These are phyloP conservation scores for Polyploca ridens DNA, from an alignment of 2,888 invertebrate species.

Conservation along the genomic window DNA sequence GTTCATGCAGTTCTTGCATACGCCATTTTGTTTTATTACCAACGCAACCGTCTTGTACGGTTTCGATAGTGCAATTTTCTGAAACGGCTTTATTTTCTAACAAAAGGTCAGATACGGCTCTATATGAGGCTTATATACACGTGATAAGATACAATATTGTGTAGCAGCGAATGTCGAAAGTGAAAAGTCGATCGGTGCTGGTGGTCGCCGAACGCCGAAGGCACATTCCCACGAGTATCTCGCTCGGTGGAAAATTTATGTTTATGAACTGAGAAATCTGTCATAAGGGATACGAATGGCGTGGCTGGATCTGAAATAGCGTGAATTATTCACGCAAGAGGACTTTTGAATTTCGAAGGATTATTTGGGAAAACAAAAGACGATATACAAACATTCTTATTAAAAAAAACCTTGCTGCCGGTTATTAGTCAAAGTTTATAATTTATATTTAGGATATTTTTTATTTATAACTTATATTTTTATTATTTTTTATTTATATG, in stretches of 20 bases:
- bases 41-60: slow-evolving; percentile 59
- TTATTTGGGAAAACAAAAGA: slow-evolving; percentile 13
- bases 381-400: slow-evolving; percentile 7
- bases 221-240: slow-evolving; percentile 81
- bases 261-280: slow-evolving; percentile 83
- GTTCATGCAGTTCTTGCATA: slow-evolving; percentile 34
- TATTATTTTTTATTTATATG: no score
- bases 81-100: slow-evolving; percentile 76
- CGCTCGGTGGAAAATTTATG: slow-evolving; percentile 80
- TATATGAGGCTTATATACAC: slow-evolving; percentile 32
- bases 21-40: slow-evolving; percentile 72
- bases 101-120: slow-evolving; percentile 25
- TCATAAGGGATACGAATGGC: slow-evolving; percentile 79
- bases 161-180: slow-evolving; percentile 56
- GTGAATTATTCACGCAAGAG: slow-evolving; percentile 74
- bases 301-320: slow-evolving; percentile 76
- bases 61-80: slow-evolving; percentile 67
- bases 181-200: slow-evolving; percentile 79
- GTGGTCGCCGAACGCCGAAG: slow-evolving; percentile 75
- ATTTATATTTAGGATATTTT: no score
- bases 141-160: slow-evolving; percentile 48
- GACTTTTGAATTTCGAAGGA: slow-evolving; percentile 30
- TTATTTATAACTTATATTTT: no score
- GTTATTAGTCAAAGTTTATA: no score
- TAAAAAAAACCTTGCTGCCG: no score